Evolutionary conservation across 1,140 invertebrate genomes (phyloP).

Genomic region (Zaprionus taronus): DNA sequence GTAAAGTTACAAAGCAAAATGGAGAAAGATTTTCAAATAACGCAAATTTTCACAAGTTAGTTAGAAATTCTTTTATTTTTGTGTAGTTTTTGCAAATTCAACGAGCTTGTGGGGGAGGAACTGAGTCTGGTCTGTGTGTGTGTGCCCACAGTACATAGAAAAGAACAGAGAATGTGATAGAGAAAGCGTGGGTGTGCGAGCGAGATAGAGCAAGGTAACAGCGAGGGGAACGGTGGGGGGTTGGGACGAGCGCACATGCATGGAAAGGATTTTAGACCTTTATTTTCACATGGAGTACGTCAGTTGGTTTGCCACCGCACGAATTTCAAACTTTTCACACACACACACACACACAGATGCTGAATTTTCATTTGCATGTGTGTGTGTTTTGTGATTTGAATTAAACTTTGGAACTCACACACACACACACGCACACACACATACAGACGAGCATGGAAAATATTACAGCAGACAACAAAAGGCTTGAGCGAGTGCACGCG

Average conservation of each 20-base stretch:
- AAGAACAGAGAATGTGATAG: not conserved
- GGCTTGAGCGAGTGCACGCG: slow-evolving; percentile 48
- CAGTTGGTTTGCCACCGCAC: slow-evolving; percentile 77
- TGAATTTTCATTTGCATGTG: slow-evolving; percentile 61
- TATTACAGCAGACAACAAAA: slow-evolving; percentile 80
- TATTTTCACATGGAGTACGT: slow-evolving; percentile 71
- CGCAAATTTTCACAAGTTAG: slow-evolving; percentile 69
- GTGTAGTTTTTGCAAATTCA: slow-evolving; percentile 62
- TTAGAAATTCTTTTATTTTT: slow-evolving; percentile 59
- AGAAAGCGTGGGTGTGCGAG: not conserved
- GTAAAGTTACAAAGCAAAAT: slow-evolving; percentile 23
- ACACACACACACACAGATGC: slow-evolving; percentile 46
- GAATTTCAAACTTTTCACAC: slow-evolving; percentile 78
- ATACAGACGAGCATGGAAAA: slow-evolving; percentile 58
- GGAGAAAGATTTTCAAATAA: slow-evolving; percentile 64
- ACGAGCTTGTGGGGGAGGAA: slow-evolving; percentile 6
- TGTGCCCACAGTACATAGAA: slow-evolving; percentile 11
- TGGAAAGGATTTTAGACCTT: slow-evolving; percentile 75
- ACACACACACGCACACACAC: slow-evolving; percentile 29
- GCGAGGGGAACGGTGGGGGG: not conserved
- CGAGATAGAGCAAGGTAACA: slow-evolving; percentile 9
- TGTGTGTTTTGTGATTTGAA: slow-evolving; percentile 79
- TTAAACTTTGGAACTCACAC: slow-evolving; percentile 73
- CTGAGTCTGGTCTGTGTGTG: slow-evolving; percentile 5
- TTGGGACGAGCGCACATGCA: slow-evolving; percentile 20